phyloP scores from a whole-genome alignment of 2,888 invertebrate species.

The Dasypogon diadema region DNA sequence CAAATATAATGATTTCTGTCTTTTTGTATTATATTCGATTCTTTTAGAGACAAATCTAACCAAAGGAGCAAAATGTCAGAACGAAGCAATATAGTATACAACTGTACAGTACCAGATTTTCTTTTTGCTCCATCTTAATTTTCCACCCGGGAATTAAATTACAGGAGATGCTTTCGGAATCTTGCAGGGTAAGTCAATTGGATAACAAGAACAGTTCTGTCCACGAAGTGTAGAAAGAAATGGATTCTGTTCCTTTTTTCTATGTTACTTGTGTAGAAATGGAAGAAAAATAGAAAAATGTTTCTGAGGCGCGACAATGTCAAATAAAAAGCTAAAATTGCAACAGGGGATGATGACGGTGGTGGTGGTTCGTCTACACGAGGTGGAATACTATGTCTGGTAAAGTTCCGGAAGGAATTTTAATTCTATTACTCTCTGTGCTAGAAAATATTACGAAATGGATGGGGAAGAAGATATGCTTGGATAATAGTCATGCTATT shows the following conservation, averaged over 20 bases:
- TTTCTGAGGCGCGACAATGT: not conserved
- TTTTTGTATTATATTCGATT: not conserved
- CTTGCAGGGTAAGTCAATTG: constrained; percentile 38
- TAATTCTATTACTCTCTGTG: not conserved
- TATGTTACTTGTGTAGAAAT: not conserved
- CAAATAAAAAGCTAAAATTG: not conserved
- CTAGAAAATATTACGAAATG: not conserved
- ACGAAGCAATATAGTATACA: not conserved
- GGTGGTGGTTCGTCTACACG: too few species aligned
- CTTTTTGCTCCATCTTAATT: constrained; percentile 38
- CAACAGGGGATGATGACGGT: too few species aligned
- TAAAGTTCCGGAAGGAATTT: not conserved
- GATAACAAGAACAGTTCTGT: constrained; percentile 45
- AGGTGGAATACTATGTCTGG: too few species aligned
- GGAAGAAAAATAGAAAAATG: not conserved
- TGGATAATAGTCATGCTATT: too few species aligned
- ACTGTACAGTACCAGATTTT: constrained; percentile 19
- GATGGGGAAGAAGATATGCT: too few species aligned
- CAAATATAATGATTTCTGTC: not conserved
- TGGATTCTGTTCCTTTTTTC: constrained; percentile 1
- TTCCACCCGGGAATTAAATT: constrained; percentile 47
- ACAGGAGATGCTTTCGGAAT: constrained; percentile 32
- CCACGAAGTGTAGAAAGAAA: constrained; percentile 15
- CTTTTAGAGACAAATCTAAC: not conserved
- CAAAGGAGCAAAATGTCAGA: not conserved